These are phyloP conservation scores for Ochotona curzoniae DNA, from an alignment of 2,113 vertebrate genomes.

Conservation along the genomic window DNA sequence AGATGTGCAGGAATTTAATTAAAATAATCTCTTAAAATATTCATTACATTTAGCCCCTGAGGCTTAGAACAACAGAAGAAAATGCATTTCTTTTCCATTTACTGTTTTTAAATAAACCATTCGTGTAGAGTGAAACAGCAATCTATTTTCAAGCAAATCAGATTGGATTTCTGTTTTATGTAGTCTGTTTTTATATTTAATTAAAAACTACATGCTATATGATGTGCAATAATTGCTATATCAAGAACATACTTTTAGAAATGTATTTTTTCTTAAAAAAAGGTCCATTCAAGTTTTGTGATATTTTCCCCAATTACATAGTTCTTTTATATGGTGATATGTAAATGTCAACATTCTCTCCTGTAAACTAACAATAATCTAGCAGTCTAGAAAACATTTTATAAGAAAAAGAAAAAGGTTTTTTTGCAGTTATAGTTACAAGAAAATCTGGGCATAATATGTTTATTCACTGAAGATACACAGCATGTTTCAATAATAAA, in stretches of 20 bases:
- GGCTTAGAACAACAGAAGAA: slow-evolving; percentile 89
- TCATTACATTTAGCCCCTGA: slow-evolving; percentile 91
- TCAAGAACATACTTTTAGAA: slow-evolving; percentile 82
- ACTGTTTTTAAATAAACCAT: slow-evolving; percentile 91
- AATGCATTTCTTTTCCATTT: slow-evolving; percentile 90
- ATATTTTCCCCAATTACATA: slow-evolving; percentile 76
- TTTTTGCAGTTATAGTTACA: slow-evolving; percentile 58
- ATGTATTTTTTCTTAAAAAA: slow-evolving; percentile 78
- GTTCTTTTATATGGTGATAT: slow-evolving; percentile 83
- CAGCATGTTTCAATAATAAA: slow-evolving; percentile 50
- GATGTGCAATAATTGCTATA: slow-evolving; percentile 85
- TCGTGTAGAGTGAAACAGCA: slow-evolving; percentile 87
- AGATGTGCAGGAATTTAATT: slow-evolving; percentile 94
- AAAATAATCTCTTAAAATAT: slow-evolving; percentile 96
- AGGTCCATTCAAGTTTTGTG: slow-evolving; percentile 74
- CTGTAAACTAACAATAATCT: slow-evolving; percentile 78
- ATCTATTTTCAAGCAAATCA: slow-evolving; percentile 90
- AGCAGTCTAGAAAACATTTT: slow-evolving; percentile 76
- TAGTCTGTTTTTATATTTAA: slow-evolving; percentile 88
- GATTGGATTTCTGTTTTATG: slow-evolving; percentile 89
- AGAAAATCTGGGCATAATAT: slow-evolving; percentile 43
- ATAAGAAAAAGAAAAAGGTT: slow-evolving; percentile 67
- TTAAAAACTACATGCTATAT: slow-evolving; percentile 88
- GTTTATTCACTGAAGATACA: slow-evolving; percentile 51
- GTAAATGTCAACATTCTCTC: slow-evolving; percentile 83